Conservation (phyloP, 2,888 invertebrate species). For the Drosophila falleni region DNA sequence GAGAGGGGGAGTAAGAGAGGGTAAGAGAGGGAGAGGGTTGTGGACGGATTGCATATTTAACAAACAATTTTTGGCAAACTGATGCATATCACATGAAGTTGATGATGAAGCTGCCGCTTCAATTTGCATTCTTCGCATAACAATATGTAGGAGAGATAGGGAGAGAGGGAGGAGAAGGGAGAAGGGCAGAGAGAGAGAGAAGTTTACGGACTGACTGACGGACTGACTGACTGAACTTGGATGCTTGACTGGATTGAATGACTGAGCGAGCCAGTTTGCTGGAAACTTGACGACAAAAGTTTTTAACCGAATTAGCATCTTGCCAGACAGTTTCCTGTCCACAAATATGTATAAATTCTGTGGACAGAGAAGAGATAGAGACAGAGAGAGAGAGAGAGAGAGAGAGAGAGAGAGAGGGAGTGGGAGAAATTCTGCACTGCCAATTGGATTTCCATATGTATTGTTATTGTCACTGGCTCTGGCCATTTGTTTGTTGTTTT, state of each 20-base stretch:
- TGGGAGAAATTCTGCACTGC: conserved; percentile 15
- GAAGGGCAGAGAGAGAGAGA: conserved; percentile 15
- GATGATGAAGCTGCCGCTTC: conserved; percentile 57
- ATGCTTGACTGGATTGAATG: conserved; percentile 27
- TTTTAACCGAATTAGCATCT: conserved; percentile 81
- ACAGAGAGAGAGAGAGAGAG: neutral
- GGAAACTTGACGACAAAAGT: conserved; percentile 77
- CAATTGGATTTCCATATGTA: conserved; percentile 74
- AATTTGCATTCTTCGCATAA: conserved; percentile 75
- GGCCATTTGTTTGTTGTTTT: conserved; percentile 81
- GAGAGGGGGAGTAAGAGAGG: neutral
- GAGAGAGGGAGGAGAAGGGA: neutral
- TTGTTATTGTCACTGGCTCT: conserved; percentile 65
- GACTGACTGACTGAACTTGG: conserved; percentile 15
- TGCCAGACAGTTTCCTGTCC: conserved; percentile 78
- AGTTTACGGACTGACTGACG: conserved; percentile 53
- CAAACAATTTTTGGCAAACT: conserved; percentile 67
- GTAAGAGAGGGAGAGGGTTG: neutral
- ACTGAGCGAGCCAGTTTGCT: conserved; percentile 46
- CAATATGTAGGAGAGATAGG: conserved; percentile 47
- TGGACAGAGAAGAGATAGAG: neutral
- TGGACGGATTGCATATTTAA: conserved; percentile 61
- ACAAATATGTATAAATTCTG: conserved; percentile 36
- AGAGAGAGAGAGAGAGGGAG: neutral
- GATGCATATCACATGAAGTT: conserved; percentile 76